These are phyloP conservation scores for Gambusia yucatana DNA, from an alignment of 2,797 vertebrate species.

Conservation along the genomic window DNA sequence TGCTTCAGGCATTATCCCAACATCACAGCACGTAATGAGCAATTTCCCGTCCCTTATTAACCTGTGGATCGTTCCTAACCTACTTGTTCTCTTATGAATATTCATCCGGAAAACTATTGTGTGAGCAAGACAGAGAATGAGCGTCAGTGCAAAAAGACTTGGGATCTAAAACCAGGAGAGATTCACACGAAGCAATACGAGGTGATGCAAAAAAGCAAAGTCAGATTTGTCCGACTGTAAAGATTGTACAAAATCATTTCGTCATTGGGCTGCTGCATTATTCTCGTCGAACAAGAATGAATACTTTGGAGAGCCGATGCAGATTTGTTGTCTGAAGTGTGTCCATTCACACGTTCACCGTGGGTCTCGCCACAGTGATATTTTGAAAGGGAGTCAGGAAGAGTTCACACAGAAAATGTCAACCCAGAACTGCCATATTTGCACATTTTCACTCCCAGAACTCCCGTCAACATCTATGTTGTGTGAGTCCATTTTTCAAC, in stretches of 20 bases:
- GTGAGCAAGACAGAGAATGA: constrained; percentile 1
- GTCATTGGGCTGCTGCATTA: constrained; percentile 18
- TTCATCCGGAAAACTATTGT: constrained; percentile 53
- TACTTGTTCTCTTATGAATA: constrained; percentile 61
- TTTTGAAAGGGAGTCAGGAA: constrained; percentile 62
- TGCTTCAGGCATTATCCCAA: constrained; percentile 64
- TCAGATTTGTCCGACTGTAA: constrained; percentile 20
- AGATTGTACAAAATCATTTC: neutral
- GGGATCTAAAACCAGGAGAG: constrained; percentile 23
- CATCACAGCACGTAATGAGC: constrained; percentile 68
- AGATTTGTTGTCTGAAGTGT: constrained; percentile 31
- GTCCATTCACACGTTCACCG: constrained; percentile 33
- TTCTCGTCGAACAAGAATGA: constrained; percentile 5
- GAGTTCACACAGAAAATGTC: constrained; percentile 76
- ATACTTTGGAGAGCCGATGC: constrained; percentile 19
- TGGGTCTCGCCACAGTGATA: constrained; percentile 56
- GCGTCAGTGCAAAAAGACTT: constrained; percentile 16
- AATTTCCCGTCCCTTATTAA: constrained; percentile 69
- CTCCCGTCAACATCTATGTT: constrained; percentile 57
- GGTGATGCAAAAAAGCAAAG: constrained; percentile 19
- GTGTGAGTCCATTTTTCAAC: constrained; percentile 23
- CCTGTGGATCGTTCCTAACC: constrained; percentile 62
- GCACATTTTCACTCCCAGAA: constrained; percentile 39
- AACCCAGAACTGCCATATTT: constrained; percentile 55
- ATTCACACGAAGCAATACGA: constrained; percentile 3